Evolutionary conservation across 2,888 invertebrate species (phyloP), one percentile per base, ranked within the genome.

Genomic region (Meliscaeva auricollis): DNA sequence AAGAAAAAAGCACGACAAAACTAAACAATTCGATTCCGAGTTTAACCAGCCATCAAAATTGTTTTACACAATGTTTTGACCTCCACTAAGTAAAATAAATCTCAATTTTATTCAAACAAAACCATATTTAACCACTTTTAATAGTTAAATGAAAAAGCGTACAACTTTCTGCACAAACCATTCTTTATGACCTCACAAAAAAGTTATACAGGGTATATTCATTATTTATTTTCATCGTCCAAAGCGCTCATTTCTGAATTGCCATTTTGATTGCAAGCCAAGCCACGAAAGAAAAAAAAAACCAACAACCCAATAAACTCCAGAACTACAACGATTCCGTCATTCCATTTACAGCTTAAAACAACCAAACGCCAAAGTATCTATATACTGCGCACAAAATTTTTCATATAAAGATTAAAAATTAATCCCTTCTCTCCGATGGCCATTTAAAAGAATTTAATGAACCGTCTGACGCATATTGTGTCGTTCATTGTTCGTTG

Each of bases 361-460:
- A 66, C 70, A 66, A 72, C 68, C 54, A 4, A 77, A 68, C 35
- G 60, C 9, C 17, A 13, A 2, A 3, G 4, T 26, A 26, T 1
- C 0, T 1, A 3, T 30, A 30, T 52, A 52, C n/a, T 52, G 26
- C n/a, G 56, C 56, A n/a, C 32, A 56, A 75, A 66, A 72, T 68
- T 84, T 79, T 70, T 54, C 32, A 62, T 70, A 80, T 80, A 85
- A 85, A 77, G 76, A 80, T 85, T 85, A 85, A 85, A 80, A 76
- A 85, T 76, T 72, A 68, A 85, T 73, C 54, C 73, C 9, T 26
- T 64, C 52, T 56, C 85, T 77, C 80, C 41, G 35, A 76, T 68
- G 72, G 72, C 84, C 76, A 52, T 85, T 85, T 80, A 80, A 85
- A 80, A 75, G 54, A 75, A 75, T 76, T 75, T 80, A 85, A 85